Conservation (phyloP, 2,797 vertebrate species). For the Silurus lanzhouensis region DNA sequence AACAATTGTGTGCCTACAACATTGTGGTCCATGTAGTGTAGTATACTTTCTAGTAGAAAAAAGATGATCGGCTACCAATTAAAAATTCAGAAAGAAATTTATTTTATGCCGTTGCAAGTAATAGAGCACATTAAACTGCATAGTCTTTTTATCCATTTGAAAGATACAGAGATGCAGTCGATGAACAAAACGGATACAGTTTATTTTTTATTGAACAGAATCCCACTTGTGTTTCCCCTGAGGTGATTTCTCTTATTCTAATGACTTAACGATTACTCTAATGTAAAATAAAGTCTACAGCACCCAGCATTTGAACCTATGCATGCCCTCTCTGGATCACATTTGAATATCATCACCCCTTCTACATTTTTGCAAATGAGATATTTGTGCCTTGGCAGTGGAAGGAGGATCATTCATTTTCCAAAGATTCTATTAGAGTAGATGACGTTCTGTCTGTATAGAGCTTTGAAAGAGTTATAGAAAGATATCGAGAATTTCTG, state of each 20-base stretch:
- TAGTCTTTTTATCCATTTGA: constrained; percentile 2
- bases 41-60: not conserved
- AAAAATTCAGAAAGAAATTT: not conserved
- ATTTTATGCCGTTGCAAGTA: not conserved
- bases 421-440: not conserved
- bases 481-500: constrained; percentile 28
- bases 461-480: not conserved
- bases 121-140: constrained; percentile 22
- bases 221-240: not conserved
- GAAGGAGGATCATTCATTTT: not conserved
- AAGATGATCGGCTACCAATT: not conserved
- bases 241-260: constrained; percentile 3
- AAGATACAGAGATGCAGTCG: not conserved
- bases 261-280: not conserved
- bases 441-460: not conserved
- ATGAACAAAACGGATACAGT: not conserved
- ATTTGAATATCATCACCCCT: constrained; percentile 1
- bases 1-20: too few relatives aligned
- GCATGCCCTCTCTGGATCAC: not conserved
- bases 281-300: constrained; percentile 5
- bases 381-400: not conserved
- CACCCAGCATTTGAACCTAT: not conserved
- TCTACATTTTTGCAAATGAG: constrained; percentile 10
- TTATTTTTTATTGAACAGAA: constrained; percentile 13
- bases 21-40: not conserved